Conservation (phyloP, 2,113 vertebrate genomes). For the Sorex araneus region DNA sequence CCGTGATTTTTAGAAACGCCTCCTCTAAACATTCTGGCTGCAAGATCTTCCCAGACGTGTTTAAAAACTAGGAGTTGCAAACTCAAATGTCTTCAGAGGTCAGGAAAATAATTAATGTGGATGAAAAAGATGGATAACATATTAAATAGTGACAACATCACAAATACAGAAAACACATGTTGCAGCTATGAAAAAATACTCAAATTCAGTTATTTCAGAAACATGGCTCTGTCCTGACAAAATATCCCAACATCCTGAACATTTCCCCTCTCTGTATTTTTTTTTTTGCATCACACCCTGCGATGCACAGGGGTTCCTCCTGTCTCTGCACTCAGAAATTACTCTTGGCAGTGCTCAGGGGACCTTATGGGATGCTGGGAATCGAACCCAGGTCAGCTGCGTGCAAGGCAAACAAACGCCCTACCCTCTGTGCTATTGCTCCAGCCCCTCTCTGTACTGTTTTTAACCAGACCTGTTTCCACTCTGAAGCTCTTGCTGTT, state of each 20-base stretch:
- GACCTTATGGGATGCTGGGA: too few relatives aligned
- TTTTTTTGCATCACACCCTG: too few relatives aligned
- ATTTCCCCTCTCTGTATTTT: accelerated
- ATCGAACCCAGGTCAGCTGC: too few relatives aligned
- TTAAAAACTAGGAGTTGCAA: neutral
- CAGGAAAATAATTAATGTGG: neutral
- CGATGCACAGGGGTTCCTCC: too few relatives aligned
- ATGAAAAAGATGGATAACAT: neutral
- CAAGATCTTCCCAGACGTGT: neutral
- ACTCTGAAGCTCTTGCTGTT: accelerated
- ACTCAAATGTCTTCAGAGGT: neutral
- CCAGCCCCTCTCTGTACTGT: accelerated
- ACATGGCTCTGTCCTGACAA: neutral
- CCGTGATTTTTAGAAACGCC: neutral
- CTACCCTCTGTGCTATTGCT: too few relatives aligned
- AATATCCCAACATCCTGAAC: neutral
- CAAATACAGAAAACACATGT: neutral
- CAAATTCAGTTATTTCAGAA: neutral
- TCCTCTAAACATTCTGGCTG: neutral
- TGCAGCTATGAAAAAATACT: neutral
- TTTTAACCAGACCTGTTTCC: neutral
- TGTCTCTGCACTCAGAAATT: too few relatives aligned
- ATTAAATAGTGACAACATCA: neutral
- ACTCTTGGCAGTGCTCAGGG: too few relatives aligned
- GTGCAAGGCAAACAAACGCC: too few relatives aligned